These are phyloP conservation scores for Drosophila nasuta DNA, from an alignment of 1,140 invertebrate genomes.

Conservation along the genomic window DNA sequence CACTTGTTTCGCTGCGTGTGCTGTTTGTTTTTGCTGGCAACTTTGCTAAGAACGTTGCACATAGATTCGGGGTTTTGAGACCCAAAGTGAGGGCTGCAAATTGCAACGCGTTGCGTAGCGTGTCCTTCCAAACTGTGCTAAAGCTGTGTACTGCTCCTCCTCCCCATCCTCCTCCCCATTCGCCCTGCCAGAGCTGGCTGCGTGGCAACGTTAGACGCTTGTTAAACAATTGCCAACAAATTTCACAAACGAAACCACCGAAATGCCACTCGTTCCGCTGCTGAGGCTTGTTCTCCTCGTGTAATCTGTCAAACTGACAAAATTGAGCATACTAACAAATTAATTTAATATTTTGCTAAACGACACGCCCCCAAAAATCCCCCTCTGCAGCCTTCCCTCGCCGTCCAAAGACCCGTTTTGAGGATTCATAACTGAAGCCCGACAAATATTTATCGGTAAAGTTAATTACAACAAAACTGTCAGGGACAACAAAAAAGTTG, in stretches of 20 bases:
- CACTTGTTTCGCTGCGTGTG: constrained; percentile 37
- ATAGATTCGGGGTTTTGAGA: constrained; percentile 37
- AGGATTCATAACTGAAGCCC: neutral
- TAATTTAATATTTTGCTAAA: constrained; percentile 68
- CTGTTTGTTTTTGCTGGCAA: constrained; percentile 50
- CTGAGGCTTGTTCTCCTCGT: constrained; percentile 32
- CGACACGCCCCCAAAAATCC: neutral
- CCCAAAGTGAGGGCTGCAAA: constrained; percentile 52
- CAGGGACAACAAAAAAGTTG: constrained; percentile 39
- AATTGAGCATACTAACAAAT: constrained; percentile 49
- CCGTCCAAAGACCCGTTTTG: neutral
- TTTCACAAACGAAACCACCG: constrained; percentile 66
- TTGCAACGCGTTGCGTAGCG: constrained; percentile 65
- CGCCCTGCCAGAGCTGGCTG: neutral
- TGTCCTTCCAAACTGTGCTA: constrained; percentile 35
- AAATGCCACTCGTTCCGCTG: constrained; percentile 35
- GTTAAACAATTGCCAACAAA: constrained; percentile 74
- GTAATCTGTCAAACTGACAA: constrained; percentile 67
- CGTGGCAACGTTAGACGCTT: constrained; percentile 29
- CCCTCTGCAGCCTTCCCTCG: neutral
- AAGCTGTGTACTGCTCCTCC: neutral
- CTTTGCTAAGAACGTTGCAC: constrained; percentile 31
- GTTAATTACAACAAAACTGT: constrained; percentile 54
- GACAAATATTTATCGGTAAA: constrained; percentile 60
- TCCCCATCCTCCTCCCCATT: too few relatives aligned